Evolutionary conservation across 2,797 vertebrate genomes (phyloP).

Genomic region (Mormyrops attenuatus): DNA sequence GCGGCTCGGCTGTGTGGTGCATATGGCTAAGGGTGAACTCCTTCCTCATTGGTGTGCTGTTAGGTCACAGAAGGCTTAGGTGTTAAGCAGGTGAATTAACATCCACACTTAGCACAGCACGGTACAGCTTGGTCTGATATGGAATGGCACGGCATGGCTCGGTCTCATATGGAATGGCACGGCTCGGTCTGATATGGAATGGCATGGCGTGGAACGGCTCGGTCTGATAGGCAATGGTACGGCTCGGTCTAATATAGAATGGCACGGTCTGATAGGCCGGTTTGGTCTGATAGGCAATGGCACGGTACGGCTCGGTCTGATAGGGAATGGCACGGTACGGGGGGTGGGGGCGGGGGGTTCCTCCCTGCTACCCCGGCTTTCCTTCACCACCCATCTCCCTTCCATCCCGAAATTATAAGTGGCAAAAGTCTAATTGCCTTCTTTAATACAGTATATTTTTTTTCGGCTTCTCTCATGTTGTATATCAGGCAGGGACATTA

Average conservation of each 20-base stretch:
- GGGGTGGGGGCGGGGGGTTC: background rate
- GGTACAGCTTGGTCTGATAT: no score
- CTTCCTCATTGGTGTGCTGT: background rate
- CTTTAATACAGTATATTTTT: background rate
- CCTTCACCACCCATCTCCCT: background rate
- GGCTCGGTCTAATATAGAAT: background rate
- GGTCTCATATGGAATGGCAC: no score
- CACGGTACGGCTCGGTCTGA: background rate
- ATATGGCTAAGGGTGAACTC: background rate
- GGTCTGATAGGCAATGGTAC: no score
- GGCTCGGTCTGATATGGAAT: no score
- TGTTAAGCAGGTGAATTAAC: background rate
- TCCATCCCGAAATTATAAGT: background rate
- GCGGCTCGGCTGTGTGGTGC: slow-evolving; percentile 24
- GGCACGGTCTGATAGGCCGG: no score
- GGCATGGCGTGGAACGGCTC: no score
- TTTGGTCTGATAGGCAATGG: background rate
- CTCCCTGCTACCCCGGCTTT: background rate
- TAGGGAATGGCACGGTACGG: background rate
- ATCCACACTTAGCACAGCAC: background rate
- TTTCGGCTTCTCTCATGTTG: slow-evolving; percentile 25
- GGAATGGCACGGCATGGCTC: no score
- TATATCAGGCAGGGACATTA: slow-evolving; percentile 24
- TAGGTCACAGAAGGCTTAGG: background rate
- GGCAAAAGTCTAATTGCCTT: background rate